A percentile compares a stretch with the other conserved stretches of the same genome.
Evolutionary conservation across 2,113 vertebrate species (phyloP).

Genomic region (Drymodes brunneopygia): DNA sequence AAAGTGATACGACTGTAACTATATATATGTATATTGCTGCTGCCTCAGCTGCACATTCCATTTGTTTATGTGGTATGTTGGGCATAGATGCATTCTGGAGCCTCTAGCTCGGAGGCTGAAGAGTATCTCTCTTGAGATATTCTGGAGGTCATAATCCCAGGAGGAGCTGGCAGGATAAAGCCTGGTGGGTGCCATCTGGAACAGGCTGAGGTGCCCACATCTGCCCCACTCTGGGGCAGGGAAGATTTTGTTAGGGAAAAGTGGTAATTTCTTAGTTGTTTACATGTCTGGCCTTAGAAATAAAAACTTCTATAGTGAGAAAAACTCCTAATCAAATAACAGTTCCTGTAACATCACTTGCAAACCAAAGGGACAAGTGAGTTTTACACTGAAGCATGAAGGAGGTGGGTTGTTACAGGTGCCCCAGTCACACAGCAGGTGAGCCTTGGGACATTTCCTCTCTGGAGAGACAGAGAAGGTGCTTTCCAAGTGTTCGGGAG

Average conservation of each 20-base stretch:
- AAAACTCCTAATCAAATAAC: neutral
- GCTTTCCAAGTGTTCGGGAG: neutral
- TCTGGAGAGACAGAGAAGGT: neutral
- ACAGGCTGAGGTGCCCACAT: neutral
- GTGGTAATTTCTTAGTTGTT: neutral
- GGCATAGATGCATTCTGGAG: neutral
- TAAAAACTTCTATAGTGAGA: neutral
- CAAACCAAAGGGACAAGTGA: neutral
- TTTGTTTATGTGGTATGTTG: neutral
- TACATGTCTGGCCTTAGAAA: neutral
- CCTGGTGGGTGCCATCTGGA: neutral
- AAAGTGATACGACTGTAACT: neutral
- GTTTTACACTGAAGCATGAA: neutral
- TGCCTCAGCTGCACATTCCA: neutral
- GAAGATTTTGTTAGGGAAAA: neutral
- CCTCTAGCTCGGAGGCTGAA: neutral
- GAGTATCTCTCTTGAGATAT: neutral
- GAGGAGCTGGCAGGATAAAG: neutral
- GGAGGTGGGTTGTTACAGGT: neutral
- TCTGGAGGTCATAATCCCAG: neutral
- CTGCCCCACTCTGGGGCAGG: rapidly evolving
- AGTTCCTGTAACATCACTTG: neutral
- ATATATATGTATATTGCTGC: neutral
- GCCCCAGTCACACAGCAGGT: neutral
- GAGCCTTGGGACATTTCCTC: neutral